phyloP scores from a whole-genome alignment of 2,888 invertebrate species.

The Thera obeliscata region DNA sequence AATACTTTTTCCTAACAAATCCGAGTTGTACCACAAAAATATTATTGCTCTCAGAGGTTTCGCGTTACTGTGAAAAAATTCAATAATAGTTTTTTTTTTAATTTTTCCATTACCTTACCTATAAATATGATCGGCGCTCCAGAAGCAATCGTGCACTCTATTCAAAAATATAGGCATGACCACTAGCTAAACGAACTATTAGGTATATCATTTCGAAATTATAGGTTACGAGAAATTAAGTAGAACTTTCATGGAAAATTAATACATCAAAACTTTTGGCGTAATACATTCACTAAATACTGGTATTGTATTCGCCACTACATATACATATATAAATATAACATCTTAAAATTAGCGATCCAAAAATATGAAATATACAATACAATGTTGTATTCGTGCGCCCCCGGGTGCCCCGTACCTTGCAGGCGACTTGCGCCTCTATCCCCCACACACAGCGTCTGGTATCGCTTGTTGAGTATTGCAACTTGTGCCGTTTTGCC shows the following conservation, averaged over 20 bases:
- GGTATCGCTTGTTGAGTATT: slow-evolving; percentile 59
- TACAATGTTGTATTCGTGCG: slow-evolving; percentile 81
- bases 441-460: slow-evolving; percentile 42
- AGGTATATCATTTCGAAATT: slow-evolving; percentile 48
- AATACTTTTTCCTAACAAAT: slow-evolving; percentile 74
- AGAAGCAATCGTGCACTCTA: slow-evolving; percentile 79
- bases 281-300: slow-evolving; percentile 81
- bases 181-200: slow-evolving; percentile 82
- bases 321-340: slow-evolving; percentile 85
- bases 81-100: slow-evolving; percentile 47
- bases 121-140: slow-evolving; percentile 61
- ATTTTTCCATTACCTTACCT: slow-evolving; percentile 50
- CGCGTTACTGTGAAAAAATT: slow-evolving; percentile 75
- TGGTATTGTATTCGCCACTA: slow-evolving; percentile 81
- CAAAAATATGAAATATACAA: slow-evolving; percentile 85
- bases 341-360: slow-evolving; percentile 85
- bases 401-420: slow-evolving; percentile 70
- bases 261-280: slow-evolving; percentile 85
- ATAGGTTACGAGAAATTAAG: slow-evolving; percentile 54
- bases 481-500: slow-evolving; percentile 69
- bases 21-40: slow-evolving; percentile 76
- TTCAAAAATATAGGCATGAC: slow-evolving; percentile 82
- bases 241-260: slow-evolving; percentile 78
- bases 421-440: slow-evolving; percentile 62
- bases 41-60: slow-evolving; percentile 80